Conservation (phyloP, 2,113 vertebrate genomes). For the Ophthalmotilapia sp. region DNA sequence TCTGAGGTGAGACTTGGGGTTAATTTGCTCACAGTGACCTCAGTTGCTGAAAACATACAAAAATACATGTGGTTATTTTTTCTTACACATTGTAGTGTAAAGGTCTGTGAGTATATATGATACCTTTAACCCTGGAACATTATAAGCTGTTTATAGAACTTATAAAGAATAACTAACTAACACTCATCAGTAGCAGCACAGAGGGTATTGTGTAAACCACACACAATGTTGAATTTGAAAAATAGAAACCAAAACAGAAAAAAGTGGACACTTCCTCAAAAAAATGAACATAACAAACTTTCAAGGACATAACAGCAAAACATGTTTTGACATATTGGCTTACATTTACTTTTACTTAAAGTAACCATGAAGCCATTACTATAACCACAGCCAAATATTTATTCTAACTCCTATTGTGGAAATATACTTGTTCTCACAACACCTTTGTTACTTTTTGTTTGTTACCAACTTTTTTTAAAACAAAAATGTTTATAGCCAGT, state of each 20-base stretch:
- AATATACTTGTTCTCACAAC: background rate
- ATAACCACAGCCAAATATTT: background rate
- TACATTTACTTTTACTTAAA: background rate
- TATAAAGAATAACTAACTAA: background rate
- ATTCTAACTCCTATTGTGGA: background rate
- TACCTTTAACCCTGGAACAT: background rate
- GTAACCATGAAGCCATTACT: background rate
- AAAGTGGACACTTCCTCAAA: background rate
- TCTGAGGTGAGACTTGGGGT: background rate
- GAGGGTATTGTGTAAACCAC: background rate
- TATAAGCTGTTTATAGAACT: background rate
- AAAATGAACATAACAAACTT: background rate
- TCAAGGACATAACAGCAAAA: background rate
- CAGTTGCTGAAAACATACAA: background rate
- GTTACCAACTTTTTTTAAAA: background rate
- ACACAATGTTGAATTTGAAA: background rate
- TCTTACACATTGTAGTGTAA: background rate
- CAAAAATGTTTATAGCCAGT: background rate
- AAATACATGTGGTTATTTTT: background rate
- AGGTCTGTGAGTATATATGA: background rate
- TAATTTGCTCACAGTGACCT: background rate
- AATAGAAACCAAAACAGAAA: background rate
- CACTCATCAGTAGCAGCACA: background rate
- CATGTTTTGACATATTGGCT: background rate
- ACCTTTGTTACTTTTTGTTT: background rate